Conservation (phyloP, 2,888 invertebrate genomes). For the Rambutsinella grinnellia region DNA sequence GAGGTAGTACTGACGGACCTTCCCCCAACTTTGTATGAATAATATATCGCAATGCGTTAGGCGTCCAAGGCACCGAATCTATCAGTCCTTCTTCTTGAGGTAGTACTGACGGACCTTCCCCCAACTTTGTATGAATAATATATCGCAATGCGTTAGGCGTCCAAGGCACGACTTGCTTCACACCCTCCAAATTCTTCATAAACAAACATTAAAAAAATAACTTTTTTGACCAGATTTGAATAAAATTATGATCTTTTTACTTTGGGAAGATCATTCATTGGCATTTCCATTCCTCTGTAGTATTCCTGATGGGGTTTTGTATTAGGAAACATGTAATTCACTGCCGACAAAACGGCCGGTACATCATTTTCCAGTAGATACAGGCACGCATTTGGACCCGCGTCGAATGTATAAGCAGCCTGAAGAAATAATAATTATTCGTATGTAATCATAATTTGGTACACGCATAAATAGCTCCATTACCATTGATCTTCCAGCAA, state of each 20-base stretch:
- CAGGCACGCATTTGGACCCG: conserved; percentile 96
- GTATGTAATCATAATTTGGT: neutral
- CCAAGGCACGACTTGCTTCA: too few species aligned
- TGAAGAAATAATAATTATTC: conserved; percentile 67
- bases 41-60: conserved; percentile 81
- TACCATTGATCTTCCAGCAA: conserved; percentile 76
- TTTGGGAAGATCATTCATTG: conserved; percentile 66
- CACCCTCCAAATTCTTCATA: too few species aligned
- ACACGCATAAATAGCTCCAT: conserved; percentile 20
- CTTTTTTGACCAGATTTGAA: too few species aligned
- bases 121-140: conserved; percentile 86
- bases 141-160: conserved; percentile 84
- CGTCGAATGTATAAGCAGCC: conserved; percentile 98
- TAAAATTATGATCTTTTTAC: too few species aligned
- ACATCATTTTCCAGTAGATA: conserved; percentile 85
- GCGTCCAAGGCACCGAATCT: neutral
- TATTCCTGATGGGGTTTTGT: conserved; percentile 69
- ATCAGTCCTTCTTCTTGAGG: conserved; percentile 8
- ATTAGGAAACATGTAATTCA: conserved; percentile 82
- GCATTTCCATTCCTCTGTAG: conserved; percentile 73
- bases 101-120: conserved; percentile 79
- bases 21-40: conserved; percentile 87
- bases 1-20: conserved; percentile 76
- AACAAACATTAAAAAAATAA: too few species aligned
- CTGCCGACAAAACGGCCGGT: conserved; percentile 76